Conservation (phyloP, 2,113 vertebrate species). For the Asarcornis scutulata region DNA sequence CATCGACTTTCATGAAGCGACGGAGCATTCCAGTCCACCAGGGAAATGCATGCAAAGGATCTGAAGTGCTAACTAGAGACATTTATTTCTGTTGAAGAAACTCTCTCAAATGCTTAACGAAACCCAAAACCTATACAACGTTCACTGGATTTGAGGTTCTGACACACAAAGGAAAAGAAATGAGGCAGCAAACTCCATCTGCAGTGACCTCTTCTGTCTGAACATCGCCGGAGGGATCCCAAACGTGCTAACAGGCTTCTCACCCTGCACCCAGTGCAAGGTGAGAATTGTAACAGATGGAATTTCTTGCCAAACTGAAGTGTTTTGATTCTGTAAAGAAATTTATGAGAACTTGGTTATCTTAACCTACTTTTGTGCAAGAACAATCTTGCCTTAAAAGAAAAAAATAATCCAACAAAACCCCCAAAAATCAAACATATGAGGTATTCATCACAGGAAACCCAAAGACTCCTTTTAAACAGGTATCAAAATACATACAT, state of each 20-base stretch:
- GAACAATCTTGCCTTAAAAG: constrained; percentile 42
- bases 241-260: background rate
- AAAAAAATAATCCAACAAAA: background rate
- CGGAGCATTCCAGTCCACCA: fast-evolving
- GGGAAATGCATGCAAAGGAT: fast-evolving
- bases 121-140: fast-evolving
- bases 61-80: background rate
- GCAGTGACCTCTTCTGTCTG: background rate
- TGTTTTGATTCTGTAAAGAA: constrained; percentile 32
- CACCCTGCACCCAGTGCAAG: background rate
- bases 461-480: constrained; percentile 53
- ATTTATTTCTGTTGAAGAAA: background rate
- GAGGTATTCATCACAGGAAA: constrained; percentile 68
- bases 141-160: background rate
- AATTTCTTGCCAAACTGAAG: constrained; percentile 37
- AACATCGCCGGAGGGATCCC: constrained; percentile 12
- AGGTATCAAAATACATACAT: constrained; percentile 49
- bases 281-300: background rate
- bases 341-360: constrained; percentile 42
- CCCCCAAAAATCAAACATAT: constrained; percentile 30
- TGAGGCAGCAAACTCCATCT: constrained; percentile 63
- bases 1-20: background rate
- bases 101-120: background rate
- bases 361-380: constrained; percentile 64
- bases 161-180: background rate